Percentiles rank a stretch among this genome's conserved stretches.
Evolutionary conservation across 1,140 invertebrate genomes (phyloP).

Genomic region (Aphis gossypii): DNA sequence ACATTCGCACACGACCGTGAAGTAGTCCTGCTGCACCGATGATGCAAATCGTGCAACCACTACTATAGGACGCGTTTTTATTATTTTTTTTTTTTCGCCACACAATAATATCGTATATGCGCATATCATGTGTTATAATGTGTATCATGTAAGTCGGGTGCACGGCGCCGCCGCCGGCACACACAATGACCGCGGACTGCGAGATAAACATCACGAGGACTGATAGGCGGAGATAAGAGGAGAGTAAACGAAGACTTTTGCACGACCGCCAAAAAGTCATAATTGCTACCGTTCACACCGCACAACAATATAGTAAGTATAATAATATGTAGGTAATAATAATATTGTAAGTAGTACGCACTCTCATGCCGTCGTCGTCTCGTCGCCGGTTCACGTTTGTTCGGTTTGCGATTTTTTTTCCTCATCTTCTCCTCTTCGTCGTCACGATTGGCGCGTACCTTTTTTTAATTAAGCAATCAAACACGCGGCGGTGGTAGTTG

Average conservation of each 20-base stretch:
- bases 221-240: neutral
- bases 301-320: neutral
- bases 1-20: neutral
- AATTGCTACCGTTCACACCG: conserved; percentile 47
- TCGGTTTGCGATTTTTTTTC: neutral
- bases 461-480: conserved; percentile 51
- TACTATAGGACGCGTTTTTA: neutral
- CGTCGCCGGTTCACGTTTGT: conserved; percentile 1
- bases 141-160: too few species aligned
- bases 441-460: conserved; percentile 32
- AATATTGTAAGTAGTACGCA: neutral
- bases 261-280: neutral
- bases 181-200: neutral
- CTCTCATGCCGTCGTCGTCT: neutral
- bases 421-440: neutral
- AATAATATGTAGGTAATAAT: neutral
- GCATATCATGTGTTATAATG: neutral
- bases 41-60: neutral
- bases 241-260: neutral
- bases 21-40: neutral
- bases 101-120: neutral
- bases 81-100: neutral
- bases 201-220: neutral
- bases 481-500: neutral
- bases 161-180: neutral